A percentile compares a stretch with the other conserved stretches of the same genome.
Evolutionary conservation across 2,113 vertebrate species (phyloP).

Genomic region (Castor canadensis): DNA sequence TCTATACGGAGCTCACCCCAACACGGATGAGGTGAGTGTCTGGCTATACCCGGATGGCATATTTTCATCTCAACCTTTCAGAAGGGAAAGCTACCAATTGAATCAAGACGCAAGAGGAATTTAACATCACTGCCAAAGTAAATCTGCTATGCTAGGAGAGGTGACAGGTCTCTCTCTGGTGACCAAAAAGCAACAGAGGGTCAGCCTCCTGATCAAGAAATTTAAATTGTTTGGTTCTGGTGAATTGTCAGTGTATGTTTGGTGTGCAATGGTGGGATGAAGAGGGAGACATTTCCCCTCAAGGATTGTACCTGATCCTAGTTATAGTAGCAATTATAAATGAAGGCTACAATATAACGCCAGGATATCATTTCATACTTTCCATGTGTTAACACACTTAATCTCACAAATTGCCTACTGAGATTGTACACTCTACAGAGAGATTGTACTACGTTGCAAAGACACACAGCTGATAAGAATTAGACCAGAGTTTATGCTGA

Average conservation of each 20-base stretch:
- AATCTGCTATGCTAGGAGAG: not conserved
- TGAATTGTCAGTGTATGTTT: not conserved
- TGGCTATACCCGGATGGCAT: not conserved
- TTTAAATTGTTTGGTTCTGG: not conserved
- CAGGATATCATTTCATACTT: not conserved
- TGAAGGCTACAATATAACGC: not conserved
- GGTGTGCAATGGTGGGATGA: no score
- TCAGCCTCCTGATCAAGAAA: not conserved
- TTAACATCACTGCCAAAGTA: not conserved
- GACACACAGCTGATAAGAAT: not conserved
- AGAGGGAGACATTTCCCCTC: not conserved
- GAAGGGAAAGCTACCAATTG: not conserved
- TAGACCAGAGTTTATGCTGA: not conserved
- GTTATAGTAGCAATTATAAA: not conserved
- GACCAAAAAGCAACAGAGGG: not conserved
- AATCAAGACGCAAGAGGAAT: not conserved
- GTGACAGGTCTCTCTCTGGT: not conserved
- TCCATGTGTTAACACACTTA: not conserved
- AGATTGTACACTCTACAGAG: not conserved
- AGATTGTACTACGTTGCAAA: not conserved
- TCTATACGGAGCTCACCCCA: constrained; percentile 72
- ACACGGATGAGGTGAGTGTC: constrained; percentile 5
- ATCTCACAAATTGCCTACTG: not conserved
- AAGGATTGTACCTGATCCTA: not conserved
- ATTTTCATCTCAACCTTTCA: not conserved